Evolutionary conservation across 2,888 invertebrate genomes (phyloP).

Genomic region (Drosophila setosimentum): DNA sequence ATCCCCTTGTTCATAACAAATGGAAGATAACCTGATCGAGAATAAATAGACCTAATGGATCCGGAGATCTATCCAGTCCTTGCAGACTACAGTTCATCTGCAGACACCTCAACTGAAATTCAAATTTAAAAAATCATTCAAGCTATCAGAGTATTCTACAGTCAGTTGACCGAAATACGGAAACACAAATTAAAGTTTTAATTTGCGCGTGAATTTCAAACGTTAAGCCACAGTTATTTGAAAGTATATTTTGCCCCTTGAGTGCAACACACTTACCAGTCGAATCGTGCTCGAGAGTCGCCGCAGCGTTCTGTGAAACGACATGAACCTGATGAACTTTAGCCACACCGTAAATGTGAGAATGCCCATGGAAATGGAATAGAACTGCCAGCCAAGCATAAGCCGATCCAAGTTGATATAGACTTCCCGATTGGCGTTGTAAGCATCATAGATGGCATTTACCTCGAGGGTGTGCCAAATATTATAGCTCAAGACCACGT

Average conservation of each 20-base stretch:
- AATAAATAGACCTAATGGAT: neutral
- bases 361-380: constrained; percentile 1
- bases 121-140: no score
- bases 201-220: neutral
- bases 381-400: constrained; percentile 1
- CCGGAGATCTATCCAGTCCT: neutral
- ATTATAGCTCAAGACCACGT: constrained; percentile 2
- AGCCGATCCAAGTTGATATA: constrained; percentile 22
- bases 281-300: neutral
- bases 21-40: neutral
- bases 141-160: no score
- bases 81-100: neutral
- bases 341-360: constrained; percentile 17
- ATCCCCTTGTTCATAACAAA: neutral
- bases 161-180: no score
- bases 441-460: neutral
- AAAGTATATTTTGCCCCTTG: no score
- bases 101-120: neutral
- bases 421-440: fast-evolving
- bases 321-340: constrained; percentile 20
- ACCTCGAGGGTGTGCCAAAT: constrained; percentile 24
- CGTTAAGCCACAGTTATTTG: neutral
- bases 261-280: no score
- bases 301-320: constrained; percentile 27
- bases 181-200: no score